Base-by-base conservation (phyloP, 1,140 invertebrate genomes). In the Bombus pyrosoma region DNA sequence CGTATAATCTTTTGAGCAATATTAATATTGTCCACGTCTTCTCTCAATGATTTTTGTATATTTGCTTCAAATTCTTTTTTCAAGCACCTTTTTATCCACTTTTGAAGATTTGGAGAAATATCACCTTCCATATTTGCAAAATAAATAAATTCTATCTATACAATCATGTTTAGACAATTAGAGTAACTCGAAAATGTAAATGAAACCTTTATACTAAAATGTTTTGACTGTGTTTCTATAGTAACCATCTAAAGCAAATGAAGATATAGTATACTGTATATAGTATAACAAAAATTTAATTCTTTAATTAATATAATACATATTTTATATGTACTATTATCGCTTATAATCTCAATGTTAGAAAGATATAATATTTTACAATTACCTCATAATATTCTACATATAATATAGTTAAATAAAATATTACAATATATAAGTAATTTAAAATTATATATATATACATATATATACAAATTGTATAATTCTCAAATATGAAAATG, bases 21-120 rank as follows among this genome's bases (percentile, higher is more conserved):
- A 47, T 91, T 85, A 25, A 71, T 85, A 75, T 4, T 88, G 2
- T 92, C 87, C 25, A 89, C 77, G 3, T 93, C 89, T 32, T 92
- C 83, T 1, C 90, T 87, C 64, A 95, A 81, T 66, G 90, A 90
- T 37, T 87, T 89, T 15, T 93, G 91, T 69, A 95, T 92, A 0
- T 47, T 87, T 13, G 68, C 76, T 28, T 89, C 91, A 84, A 95
- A 95, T 81, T 94, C 89, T 37, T 94, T 93, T 25, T 90, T 93
- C 37, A 95, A 76, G 71, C 89, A 93, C 62, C 93, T 91, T 76
- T 92, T 92, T 59, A 95, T 80, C 91, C 91, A 95, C 77, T 94
- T 95, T 25, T 92, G 90, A 69, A 94, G 88, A 41, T 87, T 77
- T 13, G 92, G 89, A 12, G 93, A 90, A 12, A 93, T 59, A 86